Evolutionary conservation across 1,140 invertebrate genomes (phyloP).

Genomic region (Euura saliciscinereae): DNA sequence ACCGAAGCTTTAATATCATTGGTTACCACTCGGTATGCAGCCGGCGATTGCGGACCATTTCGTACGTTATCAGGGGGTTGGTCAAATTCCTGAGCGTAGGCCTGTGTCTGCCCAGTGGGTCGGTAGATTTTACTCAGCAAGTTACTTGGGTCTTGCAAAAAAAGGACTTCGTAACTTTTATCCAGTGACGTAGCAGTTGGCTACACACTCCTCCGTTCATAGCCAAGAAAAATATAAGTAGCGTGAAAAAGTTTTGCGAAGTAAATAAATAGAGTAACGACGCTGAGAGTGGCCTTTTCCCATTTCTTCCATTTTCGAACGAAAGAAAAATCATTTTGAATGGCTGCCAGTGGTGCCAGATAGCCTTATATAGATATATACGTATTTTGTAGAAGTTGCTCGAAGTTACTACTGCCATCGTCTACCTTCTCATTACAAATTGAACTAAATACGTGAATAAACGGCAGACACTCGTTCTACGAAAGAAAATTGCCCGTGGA

Average conservation of each 20-base stretch:
- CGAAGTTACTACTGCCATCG: not conserved
- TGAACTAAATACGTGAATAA: not conserved
- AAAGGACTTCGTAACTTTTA: not conserved
- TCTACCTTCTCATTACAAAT: not conserved
- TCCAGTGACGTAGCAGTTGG: not conserved
- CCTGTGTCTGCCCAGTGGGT: not conserved
- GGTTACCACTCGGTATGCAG: not conserved
- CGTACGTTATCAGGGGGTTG: not conserved
- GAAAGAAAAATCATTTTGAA: slow-evolving; percentile 1
- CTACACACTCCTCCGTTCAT: not conserved
- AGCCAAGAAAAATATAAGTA: not conserved
- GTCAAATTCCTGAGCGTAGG: not conserved
- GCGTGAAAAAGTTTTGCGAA: not conserved
- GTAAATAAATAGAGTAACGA: not conserved
- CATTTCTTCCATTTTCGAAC: not conserved
- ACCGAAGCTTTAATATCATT: not conserved
- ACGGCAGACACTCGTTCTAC: not conserved
- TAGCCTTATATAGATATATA: not conserved
- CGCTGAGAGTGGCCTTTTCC: not conserved
- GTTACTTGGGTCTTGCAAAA: not conserved
- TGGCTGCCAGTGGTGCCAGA: not conserved
- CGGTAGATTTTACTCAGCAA: not conserved
- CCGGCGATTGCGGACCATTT: not conserved
- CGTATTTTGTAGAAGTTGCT: not conserved
- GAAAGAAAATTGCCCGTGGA: not conserved